Evolutionary conservation across 2,113 vertebrate species (phyloP), one percentile per base, ranked within the genome.

Genomic region (Benitochromis conjunctus): DNA sequence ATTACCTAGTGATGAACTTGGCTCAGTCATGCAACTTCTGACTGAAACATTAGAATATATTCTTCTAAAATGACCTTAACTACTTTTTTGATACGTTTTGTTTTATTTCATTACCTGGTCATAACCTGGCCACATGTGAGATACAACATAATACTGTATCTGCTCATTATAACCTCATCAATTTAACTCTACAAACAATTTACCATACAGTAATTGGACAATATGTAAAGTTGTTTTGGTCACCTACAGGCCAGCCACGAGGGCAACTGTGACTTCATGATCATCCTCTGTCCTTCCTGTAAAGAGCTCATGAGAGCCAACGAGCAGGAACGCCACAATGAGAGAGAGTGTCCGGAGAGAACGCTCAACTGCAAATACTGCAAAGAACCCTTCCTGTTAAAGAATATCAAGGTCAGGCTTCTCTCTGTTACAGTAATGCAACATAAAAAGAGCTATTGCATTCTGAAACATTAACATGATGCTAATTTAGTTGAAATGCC

Each of bases 341-440:
- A 97, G 85, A 84, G 94, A 2, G 97, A 97, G 19, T 97, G 97
- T 87, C 97, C 97, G 0, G 94, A 97, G 92, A 95, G 97, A 83
- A 97, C 96, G 54, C 96, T 98, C 7, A 91, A 93, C 96, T 97
- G 97, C 94, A 96, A 94, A 91, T 97, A 96, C 94, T 97, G 97
- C 96, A 96, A 94, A 87, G 95, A 85, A 0, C 94, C 96, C 21
- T 97, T 96, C 92, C 95, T 92, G 89, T 91, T 96, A 6, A 96
- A 97, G 13, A 96, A 95, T 74, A 92, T 94, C 66, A 95, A 97
- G 97, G 97, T 92, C 34, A 85, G 88, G 9, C 16, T 18, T 29
- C 36, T 74, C 7, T 64, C 26, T 13, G 1, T 24, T 5, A 29
- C 18, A 13, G 3, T 6, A 11, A 62, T 56, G 26, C 8, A 74